Evolutionary conservation across 2,888 invertebrate genomes (phyloP).

Genomic region (Oasisia sp.): DNA sequence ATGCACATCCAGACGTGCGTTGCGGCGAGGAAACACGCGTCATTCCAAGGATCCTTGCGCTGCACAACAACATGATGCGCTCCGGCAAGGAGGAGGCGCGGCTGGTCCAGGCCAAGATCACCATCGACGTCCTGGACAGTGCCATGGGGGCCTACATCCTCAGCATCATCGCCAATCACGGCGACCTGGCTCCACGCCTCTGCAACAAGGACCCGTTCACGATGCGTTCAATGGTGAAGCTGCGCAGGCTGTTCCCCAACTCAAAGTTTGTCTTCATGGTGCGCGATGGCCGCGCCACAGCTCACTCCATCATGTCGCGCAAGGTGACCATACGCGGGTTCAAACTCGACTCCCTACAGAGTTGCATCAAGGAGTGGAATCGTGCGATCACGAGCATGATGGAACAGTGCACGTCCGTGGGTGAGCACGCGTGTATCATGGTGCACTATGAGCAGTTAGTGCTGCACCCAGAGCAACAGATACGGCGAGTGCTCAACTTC

Average conservation of each 20-base stretch:
- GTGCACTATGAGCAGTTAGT: conserved; percentile 96
- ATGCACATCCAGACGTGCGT: conserved; percentile 94
- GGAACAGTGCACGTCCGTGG: conserved; percentile 77
- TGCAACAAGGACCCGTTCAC: conserved; percentile 13
- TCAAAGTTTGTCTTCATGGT: neutral
- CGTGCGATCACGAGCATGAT: conserved; percentile 92
- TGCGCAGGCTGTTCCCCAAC: neutral
- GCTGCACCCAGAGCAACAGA: conserved; percentile 86
- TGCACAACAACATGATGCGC: conserved; percentile 93
- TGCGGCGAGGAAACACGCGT: conserved; percentile 94
- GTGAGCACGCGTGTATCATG: conserved; percentile 75
- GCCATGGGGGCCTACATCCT: conserved; percentile 95
- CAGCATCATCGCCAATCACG: conserved; percentile 87
- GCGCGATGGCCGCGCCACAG: neutral
- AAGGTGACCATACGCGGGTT: neutral
- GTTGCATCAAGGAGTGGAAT: conserved; percentile 96
- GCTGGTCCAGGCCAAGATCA: conserved; percentile 90
- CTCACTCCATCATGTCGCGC: neutral
- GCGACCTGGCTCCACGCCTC: conserved; percentile 81
- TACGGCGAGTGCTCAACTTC: conserved; percentile 86
- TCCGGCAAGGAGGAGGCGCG: conserved; percentile 91
- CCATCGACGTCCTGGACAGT: conserved; percentile 86
- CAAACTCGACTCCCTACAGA: neutral
- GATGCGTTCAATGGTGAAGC: neutral
- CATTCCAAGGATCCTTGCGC: conserved; percentile 86